phyloP scores from a whole-genome alignment of 2,888 invertebrate genomes.

The Dryomyza anilis region DNA sequence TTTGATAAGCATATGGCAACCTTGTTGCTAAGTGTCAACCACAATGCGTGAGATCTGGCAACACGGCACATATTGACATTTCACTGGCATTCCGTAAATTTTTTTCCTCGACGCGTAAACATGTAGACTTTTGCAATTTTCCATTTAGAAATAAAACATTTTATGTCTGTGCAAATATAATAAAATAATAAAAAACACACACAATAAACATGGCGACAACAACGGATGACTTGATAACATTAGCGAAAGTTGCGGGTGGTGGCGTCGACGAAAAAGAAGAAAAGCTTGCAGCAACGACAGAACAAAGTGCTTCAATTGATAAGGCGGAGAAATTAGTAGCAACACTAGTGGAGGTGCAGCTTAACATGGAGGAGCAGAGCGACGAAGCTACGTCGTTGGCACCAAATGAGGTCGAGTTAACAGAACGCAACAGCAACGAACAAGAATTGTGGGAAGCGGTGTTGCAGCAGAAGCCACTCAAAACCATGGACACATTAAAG shows the following conservation, averaged over 20 bases:
- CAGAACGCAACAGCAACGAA: neutral
- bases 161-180: neutral
- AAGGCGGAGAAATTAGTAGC: neutral
- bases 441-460: neutral
- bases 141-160: slow-evolving; percentile 10
- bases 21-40: neutral
- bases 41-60: neutral
- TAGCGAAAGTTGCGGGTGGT: slow-evolving; percentile 5
- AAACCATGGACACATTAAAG: too few species aligned
- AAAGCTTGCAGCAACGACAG: slow-evolving; percentile 4
- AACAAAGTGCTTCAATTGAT: neutral
- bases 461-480: neutral
- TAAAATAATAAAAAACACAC: neutral
- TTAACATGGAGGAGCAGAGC: too few species aligned
- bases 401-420: neutral
- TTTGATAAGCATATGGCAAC: too few species aligned
- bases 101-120: slow-evolving; percentile 33
- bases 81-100: neutral
- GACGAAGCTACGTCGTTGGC: neutral
- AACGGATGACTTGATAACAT: neutral
- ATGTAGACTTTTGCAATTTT: slow-evolving; percentile 27
- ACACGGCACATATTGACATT: neutral
- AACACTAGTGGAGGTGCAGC: too few species aligned
- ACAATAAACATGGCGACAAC: neutral
- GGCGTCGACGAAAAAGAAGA: slow-evolving; percentile 4